Evolutionary conservation across 2,113 vertebrate genomes (phyloP), one percentile per base, ranked within the genome.

Genomic region (Tor tambroides): DNA sequence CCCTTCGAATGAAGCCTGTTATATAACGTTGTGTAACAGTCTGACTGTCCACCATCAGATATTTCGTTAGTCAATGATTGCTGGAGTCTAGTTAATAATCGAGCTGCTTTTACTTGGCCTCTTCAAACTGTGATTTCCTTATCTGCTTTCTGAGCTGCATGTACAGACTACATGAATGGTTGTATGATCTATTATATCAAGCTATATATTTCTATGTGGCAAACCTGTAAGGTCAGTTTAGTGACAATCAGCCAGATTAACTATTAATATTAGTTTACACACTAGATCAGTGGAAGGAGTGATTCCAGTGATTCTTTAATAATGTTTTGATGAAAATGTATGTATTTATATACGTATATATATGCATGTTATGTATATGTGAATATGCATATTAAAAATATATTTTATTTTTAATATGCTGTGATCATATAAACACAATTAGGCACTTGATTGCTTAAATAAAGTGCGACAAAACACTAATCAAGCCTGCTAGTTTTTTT

Each of bases 21-120:
- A 41, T 41, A 5, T 80, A 41, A 41, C 0, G 49, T 6, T 79
- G 77, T 23, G 28, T 51, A 51, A 77, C 28, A 32, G 46, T 26
- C 72, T 15, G 41, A 26, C 72, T 9, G 43, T 49, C 49, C 14
- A 32, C 28, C 15, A 17, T 67, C 63, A 30, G 28, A 63, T 61
- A n/a, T 61, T 23, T 61, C 56, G 28, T 49, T 56, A 2, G 15
- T 87, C 28, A 54, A 49, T 80, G 69, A 77, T 30, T 86, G 86
- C 63, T 43, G 71, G 5, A 71, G 54, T 35, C 69, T 35, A 81
- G 89, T 86, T 92, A 93, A 89, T 88, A 12, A 92, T 88, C 90
- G 35, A 91, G 65, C 83, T 30, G 43, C n/a, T 76, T 59, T 84
- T 43, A 84, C 49, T 87, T 86, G 23, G 90, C 41, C 79, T 85